Evolutionary conservation across 2,888 invertebrate species (phyloP).

Genomic region (Margaritifera margaritifera): DNA sequence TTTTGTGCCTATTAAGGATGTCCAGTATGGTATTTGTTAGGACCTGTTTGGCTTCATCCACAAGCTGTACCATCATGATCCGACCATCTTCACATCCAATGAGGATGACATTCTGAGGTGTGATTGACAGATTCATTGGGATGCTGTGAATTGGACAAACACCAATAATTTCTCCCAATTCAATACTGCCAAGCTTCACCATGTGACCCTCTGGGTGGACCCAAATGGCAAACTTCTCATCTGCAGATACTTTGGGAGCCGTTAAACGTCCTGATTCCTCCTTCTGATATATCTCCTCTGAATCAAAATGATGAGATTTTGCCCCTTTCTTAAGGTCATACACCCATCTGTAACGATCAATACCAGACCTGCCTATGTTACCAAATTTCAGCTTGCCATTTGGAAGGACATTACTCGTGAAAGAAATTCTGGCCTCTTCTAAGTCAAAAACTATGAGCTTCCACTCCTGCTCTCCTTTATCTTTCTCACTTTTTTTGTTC

Average conservation of each 20-base stretch:
- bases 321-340: conserved; percentile 39
- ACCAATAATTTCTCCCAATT: conserved; percentile 26
- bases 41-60: conserved; percentile 4
- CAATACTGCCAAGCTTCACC: conserved; percentile 38
- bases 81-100: conserved; percentile 54
- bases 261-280: conserved; percentile 18
- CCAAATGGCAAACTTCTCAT: conserved; percentile 45
- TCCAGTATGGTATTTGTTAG: too few species aligned
- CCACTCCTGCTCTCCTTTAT: conserved; percentile 28
- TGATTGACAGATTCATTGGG: conserved; percentile 40
- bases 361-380: conserved; percentile 36
- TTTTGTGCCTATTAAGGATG: too few species aligned
- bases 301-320: conserved; percentile 40
- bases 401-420: conserved; percentile 21
- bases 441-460: conserved; percentile 30
- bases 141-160: conserved; percentile 47
- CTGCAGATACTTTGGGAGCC: conserved; percentile 34
- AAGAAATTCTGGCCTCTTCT: conserved; percentile 26
- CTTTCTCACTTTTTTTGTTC: conserved; percentile 6
- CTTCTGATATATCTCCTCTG: conserved; percentile 26
- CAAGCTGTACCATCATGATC: conserved; percentile 49
- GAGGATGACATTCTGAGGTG: conserved; percentile 33
- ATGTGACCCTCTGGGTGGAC: conserved; percentile 28
- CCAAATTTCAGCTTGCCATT: conserved; percentile 18
- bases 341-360: conserved; percentile 36